Conservation (phyloP, 2,888 invertebrate genomes). For the Lepas anatifera region DNA sequence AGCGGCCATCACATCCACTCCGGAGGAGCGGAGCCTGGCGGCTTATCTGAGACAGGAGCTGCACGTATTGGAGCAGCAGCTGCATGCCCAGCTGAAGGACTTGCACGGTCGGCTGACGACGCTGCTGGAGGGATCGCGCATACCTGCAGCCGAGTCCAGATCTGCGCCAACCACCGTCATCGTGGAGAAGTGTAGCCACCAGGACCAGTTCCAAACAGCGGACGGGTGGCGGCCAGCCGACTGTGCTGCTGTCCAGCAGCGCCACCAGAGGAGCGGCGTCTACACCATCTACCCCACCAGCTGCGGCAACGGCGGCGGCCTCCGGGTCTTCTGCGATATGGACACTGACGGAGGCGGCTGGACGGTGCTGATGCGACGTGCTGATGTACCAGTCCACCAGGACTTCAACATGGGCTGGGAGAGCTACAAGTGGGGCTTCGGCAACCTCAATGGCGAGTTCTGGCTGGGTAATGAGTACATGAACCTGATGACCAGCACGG, state of each 20-base stretch:
- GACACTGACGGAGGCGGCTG: slow-evolving; percentile 80
- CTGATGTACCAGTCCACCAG: slow-evolving; percentile 74
- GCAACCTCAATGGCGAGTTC: slow-evolving; percentile 77
- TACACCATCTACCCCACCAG: not conserved
- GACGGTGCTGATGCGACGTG: slow-evolving; percentile 84
- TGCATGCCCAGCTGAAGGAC: not conserved
- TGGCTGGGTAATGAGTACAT: slow-evolving; percentile 90
- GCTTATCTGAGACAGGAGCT: not conserved
- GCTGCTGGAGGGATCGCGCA: not conserved
- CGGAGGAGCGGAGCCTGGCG: not conserved
- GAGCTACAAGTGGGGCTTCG: slow-evolving; percentile 85
- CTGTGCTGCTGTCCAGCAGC: not conserved
- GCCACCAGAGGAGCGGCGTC: not conserved
- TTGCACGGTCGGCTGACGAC: not conserved
- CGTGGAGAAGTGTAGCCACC: not conserved
- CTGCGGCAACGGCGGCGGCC: too few relatives aligned
- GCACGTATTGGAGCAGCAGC: not conserved
- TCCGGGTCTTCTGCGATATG: slow-evolving; percentile 68
- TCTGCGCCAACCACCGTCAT: not conserved
- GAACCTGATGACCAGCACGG: slow-evolving; percentile 82
- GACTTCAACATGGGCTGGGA: slow-evolving; percentile 87
- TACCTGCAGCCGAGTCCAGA: not conserved
- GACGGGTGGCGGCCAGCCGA: not conserved
- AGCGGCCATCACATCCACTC: not conserved
- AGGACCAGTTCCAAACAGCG: not conserved